These are phyloP conservation scores for Euleptes europaea DNA, from an alignment of 2,113 vertebrate species.

Conservation along the genomic window DNA sequence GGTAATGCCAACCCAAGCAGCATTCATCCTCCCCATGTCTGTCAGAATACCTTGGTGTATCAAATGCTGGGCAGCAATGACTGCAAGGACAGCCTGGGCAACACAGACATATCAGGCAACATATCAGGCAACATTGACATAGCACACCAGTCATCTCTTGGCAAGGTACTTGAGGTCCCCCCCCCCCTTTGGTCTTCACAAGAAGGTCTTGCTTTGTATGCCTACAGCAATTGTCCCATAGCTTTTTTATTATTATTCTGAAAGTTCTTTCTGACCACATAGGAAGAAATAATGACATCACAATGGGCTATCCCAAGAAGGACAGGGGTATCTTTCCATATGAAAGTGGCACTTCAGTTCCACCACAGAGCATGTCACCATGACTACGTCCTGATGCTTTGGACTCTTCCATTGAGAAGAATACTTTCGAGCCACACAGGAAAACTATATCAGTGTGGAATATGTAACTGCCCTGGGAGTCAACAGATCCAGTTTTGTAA, in stretches of 20 bases:
- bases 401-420: background rate
- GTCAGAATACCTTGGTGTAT: no score
- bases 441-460: background rate
- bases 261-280: background rate
- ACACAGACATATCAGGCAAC: background rate
- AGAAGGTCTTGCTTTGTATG: background rate
- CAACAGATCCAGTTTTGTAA: background rate
- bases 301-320: slow-evolving; percentile 10
- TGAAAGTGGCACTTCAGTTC: background rate
- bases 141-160: background rate
- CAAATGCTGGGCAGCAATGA: background rate
- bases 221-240: background rate
- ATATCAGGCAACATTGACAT: background rate
- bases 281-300: slow-evolving; percentile 4
- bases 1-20: slow-evolving; percentile 62
- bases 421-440: background rate
- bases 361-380: background rate
- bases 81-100: slow-evolving; percentile 2
- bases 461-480: background rate
- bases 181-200: background rate
- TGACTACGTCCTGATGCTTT: background rate
- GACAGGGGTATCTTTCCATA: background rate
- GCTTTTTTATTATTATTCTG: background rate
- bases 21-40: background rate
- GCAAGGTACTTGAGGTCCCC: background rate